These are phyloP conservation scores for Parazoanthus darwini DNA, from an alignment of 92 coral and sea anemone species.

Conservation along the genomic window DNA sequence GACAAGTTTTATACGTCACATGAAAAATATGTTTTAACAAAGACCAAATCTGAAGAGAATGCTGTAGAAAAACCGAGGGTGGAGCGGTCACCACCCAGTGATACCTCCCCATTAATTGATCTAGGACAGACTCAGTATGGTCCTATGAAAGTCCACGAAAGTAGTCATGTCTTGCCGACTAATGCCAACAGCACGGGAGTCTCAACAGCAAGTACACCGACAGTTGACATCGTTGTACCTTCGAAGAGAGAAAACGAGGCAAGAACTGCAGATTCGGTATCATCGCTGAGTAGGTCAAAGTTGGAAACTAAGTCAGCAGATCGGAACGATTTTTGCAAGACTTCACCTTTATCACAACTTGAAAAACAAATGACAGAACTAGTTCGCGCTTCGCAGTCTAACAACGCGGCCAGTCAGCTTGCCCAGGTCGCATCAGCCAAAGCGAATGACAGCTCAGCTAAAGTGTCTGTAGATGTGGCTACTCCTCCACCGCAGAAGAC, in stretches of 20 bases:
- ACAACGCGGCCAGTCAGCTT: not conserved
- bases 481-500: not conserved
- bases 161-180: not conserved
- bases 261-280: not conserved
- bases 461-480: not conserved
- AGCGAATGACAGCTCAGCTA: not conserved
- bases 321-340: not conserved
- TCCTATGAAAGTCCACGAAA: not conserved
- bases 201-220: not conserved
- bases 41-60: not conserved
- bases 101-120: slow-evolving; percentile 5
- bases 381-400: not conserved
- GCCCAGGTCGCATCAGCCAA: not conserved
- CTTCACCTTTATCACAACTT: slow-evolving; percentile 31
- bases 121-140: slow-evolving; percentile 28
- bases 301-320: not conserved
- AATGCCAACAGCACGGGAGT: not conserved
- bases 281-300: not conserved
- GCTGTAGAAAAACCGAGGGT: not conserved
- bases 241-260: not conserved
- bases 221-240: not conserved
- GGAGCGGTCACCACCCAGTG: not conserved
- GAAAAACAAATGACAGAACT: slow-evolving; percentile 34
- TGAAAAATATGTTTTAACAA: not conserved
- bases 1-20: slow-evolving; percentile 1